Conservation (phyloP, 2,888 invertebrate genomes). For the Leptopterna dolabrata region DNA sequence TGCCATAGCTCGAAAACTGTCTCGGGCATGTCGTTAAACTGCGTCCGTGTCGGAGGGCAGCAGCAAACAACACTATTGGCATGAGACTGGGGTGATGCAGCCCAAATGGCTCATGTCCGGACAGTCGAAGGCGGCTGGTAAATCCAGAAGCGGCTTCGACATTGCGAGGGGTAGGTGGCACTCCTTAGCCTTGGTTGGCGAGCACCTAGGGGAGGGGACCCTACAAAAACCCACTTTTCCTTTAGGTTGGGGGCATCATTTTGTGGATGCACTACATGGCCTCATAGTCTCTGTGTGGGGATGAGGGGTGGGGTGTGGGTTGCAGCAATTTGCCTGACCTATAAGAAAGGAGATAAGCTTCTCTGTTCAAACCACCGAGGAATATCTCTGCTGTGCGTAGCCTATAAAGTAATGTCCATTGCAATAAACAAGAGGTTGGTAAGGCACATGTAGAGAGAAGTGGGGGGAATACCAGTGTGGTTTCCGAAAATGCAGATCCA, state of each 20-base stretch:
- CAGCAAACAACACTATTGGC: too few relatives aligned
- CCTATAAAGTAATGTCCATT: neutral
- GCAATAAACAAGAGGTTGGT: neutral
- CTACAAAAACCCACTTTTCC: neutral
- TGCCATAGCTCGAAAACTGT: too few relatives aligned
- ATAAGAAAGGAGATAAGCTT: too few relatives aligned
- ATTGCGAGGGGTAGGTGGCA: too few relatives aligned
- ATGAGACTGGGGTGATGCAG: too few relatives aligned
- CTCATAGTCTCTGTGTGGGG: neutral
- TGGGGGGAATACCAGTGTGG: neutral
- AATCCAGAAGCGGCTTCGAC: too few relatives aligned
- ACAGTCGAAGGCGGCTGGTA: too few relatives aligned
- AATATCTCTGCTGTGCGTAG: neutral
- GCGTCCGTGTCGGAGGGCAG: too few relatives aligned
- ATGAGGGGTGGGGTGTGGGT: neutral
- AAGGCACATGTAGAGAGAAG: neutral
- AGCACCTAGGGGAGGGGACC: neutral
- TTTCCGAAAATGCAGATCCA: neutral
- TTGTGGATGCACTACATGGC: neutral
- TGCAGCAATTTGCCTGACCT: neutral
- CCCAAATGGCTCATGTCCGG: too few relatives aligned
- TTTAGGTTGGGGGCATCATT: neutral
- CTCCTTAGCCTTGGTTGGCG: too few relatives aligned
- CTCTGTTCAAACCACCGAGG: neutral
- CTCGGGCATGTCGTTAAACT: too few relatives aligned